Evolutionary conservation across 2,113 vertebrate species (phyloP).

Genomic region (Tupaia tana): DNA sequence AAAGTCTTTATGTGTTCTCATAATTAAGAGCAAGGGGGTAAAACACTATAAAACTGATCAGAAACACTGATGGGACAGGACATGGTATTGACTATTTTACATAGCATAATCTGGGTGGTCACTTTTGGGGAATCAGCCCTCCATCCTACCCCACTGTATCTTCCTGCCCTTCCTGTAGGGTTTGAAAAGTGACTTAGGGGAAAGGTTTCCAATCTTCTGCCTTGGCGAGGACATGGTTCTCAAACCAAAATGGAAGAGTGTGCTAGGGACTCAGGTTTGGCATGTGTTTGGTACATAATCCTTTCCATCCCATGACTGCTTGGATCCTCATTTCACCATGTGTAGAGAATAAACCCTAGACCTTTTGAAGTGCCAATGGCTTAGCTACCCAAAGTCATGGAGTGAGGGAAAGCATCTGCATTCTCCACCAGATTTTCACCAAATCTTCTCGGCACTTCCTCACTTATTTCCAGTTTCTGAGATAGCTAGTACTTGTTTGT

Average conservation of each 20-base stretch:
- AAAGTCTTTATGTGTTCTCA: not conserved
- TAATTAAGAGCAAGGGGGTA: not conserved
- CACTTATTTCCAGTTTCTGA: not conserved
- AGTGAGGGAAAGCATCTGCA: not conserved
- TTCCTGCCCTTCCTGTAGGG: not conserved
- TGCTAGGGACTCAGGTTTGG: not conserved
- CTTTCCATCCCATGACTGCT: not conserved
- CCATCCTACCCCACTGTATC: fast-evolving
- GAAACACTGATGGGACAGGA: fast-evolving
- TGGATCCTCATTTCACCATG: not conserved
- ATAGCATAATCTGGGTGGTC: not conserved
- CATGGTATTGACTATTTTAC: fast-evolving
- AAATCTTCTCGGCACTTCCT: not conserved
- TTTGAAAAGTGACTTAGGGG: not conserved
- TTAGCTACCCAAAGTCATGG: not conserved
- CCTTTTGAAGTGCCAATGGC: not conserved
- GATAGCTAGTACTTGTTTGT: not conserved
- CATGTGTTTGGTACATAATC: not conserved
- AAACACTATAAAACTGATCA: not conserved
- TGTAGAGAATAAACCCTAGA: not conserved
- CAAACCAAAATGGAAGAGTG: not conserved
- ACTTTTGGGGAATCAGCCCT: not conserved
- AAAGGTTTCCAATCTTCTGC: not conserved
- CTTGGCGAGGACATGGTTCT: not conserved
- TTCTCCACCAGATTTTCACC: not conserved